phyloP scores from a whole-genome alignment of 2,888 invertebrate species.

The Helobdella robusta region DNA sequence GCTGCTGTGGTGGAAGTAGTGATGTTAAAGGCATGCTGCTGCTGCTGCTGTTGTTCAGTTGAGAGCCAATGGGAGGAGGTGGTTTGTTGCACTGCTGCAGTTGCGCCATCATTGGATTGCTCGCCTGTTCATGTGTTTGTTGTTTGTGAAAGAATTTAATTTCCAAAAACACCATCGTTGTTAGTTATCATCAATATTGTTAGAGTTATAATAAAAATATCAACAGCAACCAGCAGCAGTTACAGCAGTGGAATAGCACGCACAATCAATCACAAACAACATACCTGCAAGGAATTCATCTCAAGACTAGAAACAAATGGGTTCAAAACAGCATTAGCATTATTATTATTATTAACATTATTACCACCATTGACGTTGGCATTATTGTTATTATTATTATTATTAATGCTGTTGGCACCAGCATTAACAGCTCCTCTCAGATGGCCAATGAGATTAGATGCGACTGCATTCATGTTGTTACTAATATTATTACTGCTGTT shows the following conservation, averaged over 20 bases:
- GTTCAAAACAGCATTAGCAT: neutral
- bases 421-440: neutral
- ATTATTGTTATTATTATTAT: neutral
- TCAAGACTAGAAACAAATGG: slow-evolving; percentile 19
- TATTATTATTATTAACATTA: neutral
- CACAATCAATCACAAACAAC: neutral
- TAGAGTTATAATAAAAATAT: neutral
- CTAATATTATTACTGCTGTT: neutral
- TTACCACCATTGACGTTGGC: neutral
- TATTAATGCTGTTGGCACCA: slow-evolving; percentile 2
- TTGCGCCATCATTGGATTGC: too few relatives aligned
- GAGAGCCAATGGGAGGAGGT: neutral
- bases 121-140: neutral
- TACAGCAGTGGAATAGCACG: neutral
- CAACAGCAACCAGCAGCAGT: neutral
- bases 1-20: slow-evolving; percentile 18
- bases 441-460: neutral
- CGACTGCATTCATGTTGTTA: neutral
- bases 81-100: too few relatives aligned
- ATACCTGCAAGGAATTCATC: neutral
- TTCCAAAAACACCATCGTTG: too few relatives aligned
- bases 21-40: neutral
- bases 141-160: neutral
- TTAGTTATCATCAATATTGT: too few relatives aligned
- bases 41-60: neutral